phyloP scores from a whole-genome alignment of 2,113 vertebrate genomes.

The Hassar affinis region DNA sequence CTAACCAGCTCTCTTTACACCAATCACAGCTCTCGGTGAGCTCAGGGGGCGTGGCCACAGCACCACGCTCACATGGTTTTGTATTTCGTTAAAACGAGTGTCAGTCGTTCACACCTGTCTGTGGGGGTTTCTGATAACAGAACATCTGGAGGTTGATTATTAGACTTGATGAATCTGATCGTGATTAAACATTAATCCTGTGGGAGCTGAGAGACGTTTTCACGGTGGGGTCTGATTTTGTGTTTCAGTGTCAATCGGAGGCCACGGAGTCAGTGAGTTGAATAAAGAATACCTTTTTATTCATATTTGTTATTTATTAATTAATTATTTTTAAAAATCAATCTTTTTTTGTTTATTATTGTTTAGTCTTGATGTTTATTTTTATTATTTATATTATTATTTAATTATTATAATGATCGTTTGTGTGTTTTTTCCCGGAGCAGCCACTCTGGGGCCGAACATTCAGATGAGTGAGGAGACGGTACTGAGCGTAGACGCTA shows the following conservation, averaged over 20 bases:
- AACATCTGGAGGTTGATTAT: neutral
- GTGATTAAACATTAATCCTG: neutral
- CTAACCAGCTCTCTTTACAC: neutral
- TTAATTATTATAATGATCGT: no score
- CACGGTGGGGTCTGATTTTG: neutral
- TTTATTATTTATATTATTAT: no score
- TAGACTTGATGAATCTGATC: neutral
- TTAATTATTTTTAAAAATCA: no score
- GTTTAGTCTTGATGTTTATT: neutral
- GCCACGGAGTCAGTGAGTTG: constrained; percentile 86
- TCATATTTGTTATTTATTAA: no score
- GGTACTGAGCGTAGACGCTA: constrained; percentile 82
- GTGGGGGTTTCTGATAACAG: no score
- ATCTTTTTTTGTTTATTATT: neutral
- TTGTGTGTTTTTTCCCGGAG: constrained; percentile 43
- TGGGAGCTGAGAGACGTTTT: neutral
- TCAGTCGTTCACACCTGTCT: neutral
- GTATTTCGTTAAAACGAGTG: neutral
- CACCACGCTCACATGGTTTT: neutral
- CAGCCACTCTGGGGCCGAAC: constrained; percentile 79
- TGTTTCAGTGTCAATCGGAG: constrained; percentile 88
- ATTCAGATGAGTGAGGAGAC: constrained; percentile 82
- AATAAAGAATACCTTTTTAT: no score
- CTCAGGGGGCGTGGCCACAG: neutral
- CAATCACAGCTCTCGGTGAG: neutral